Conservation (phyloP, 1,140 invertebrate species). For the Sycophaga agraensis region DNA sequence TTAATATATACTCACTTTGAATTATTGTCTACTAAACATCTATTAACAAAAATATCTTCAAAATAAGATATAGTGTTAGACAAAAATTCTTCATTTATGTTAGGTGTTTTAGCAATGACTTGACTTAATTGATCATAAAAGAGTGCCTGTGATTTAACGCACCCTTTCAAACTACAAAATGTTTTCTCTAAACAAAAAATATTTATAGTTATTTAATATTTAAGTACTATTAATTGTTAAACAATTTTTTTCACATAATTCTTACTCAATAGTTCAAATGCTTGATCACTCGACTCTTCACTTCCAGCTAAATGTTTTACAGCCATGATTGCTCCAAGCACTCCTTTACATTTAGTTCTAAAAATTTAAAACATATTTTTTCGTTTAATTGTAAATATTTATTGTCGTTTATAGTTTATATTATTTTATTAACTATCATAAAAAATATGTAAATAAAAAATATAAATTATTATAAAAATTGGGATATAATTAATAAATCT, state of each 20-base stretch:
- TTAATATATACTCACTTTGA: slow-evolving; percentile 17
- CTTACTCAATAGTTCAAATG: slow-evolving; percentile 45
- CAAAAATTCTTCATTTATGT: slow-evolving; percentile 64
- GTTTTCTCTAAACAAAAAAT: slow-evolving; percentile 44
- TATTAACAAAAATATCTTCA: slow-evolving; percentile 61
- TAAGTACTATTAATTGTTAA: not conserved
- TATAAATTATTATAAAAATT: too few species aligned
- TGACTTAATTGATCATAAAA: slow-evolving; percentile 74
- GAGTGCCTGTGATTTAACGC: slow-evolving; percentile 59
- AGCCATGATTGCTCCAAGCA: slow-evolving; percentile 55
- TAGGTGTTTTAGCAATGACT: slow-evolving; percentile 56
- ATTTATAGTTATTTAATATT: not conserved
- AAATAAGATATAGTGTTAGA: slow-evolving; percentile 63
- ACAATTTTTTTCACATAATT: not conserved
- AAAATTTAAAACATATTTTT: slow-evolving; percentile 32
- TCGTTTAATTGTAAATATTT: too few species aligned
- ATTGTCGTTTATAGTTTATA: too few species aligned
- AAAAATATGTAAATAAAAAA: too few species aligned
- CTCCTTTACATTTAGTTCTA: slow-evolving; percentile 54
- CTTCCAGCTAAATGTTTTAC: slow-evolving; percentile 54
- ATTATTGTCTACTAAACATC: slow-evolving; percentile 36
- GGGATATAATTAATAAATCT: too few species aligned
- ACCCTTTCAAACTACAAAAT: slow-evolving; percentile 41
- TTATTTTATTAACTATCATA: too few species aligned
- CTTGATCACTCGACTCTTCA: slow-evolving; percentile 38